Base-by-base conservation (phyloP, 2,113 vertebrate species). In the Notarius quadriscutis region DNA sequence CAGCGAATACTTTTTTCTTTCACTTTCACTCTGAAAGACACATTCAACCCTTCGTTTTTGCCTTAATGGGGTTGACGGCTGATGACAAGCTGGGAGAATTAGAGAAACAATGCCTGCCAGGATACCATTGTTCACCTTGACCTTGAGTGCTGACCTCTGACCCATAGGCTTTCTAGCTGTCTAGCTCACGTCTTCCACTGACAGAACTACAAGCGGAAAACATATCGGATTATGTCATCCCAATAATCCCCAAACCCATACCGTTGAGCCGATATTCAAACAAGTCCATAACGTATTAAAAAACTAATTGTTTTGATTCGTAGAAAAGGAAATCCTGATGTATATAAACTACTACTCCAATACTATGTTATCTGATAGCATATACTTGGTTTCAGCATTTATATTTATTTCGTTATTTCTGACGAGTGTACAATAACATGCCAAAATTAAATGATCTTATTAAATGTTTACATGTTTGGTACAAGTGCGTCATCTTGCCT, bases 31-130 rank as follows among this genome's bases (percentile, higher is more conserved):
- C 3, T 74, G 34, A 89, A 88, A 83, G 82, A 85, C 58, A 80
- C 67, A 80, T 74, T 57, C 55, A 63, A 34, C 79, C 53, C 55
- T 80, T 80, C 41, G 48, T 87, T 58, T 71, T 91, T 84, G 89
- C 48, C 84, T 89, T 82, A 91, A 84, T 87, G 91, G 89, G 92
- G 91, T 87, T 91, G 87, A 91, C 87, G 87, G 91, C 92, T 89
- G 87, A 93, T 90, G 92, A 93, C 93, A 93, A 94, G 93, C 60
- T 17, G 53, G 58, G 41, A 62, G 27, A 74, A 79, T 51, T 74
- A 83, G 41, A 30, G 77, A 63, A 93, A 91, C 79, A 89, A 91
- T 92, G 84, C 93, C 80, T 87, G 88, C 91, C 93, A 88, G 30
- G 63, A 83, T 14, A 10, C 27, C n/a, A 50, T 50, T 92, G 93